Percentiles rank a stretch among this genome's conserved stretches.
phyloP scores from a whole-genome alignment of 2,888 invertebrate species.

The Heliothis peltigera region DNA sequence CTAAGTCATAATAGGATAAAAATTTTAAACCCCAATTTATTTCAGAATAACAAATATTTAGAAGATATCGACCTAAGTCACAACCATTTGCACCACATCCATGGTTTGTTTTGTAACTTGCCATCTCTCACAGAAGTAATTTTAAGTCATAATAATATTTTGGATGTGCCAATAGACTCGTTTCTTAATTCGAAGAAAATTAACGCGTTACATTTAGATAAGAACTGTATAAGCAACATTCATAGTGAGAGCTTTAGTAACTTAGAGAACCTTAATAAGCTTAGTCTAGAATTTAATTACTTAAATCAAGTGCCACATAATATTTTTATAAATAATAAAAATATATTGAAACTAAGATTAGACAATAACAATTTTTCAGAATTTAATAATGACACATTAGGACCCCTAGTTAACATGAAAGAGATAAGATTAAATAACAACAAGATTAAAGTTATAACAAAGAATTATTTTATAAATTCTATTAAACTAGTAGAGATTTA shows the following conservation, averaged over 20 bases:
- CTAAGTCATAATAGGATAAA: slow-evolving; percentile 97
- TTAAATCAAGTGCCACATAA: slow-evolving; percentile 94
- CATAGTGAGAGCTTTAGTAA: slow-evolving; percentile 94
- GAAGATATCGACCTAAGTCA: slow-evolving; percentile 95
- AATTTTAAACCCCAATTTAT: slow-evolving; percentile 93
- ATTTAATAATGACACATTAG: slow-evolving; percentile 94
- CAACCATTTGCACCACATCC: slow-evolving; percentile 96
- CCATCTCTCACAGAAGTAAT: slow-evolving; percentile 95
- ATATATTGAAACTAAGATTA: slow-evolving; percentile 94
- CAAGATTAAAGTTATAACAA: slow-evolving; percentile 92
- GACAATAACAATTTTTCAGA: slow-evolving; percentile 96
- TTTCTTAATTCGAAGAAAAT: slow-evolving; percentile 95
- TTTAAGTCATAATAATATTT: slow-evolving; percentile 96
- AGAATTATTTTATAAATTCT: slow-evolving; percentile 94
- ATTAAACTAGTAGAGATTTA: slow-evolving; percentile 94
- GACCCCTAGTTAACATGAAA: slow-evolving; percentile 92
- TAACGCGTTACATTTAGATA: slow-evolving; percentile 94
- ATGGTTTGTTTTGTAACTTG: slow-evolving; percentile 94
- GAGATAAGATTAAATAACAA: slow-evolving; percentile 96
- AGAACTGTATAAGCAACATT: slow-evolving; percentile 95
- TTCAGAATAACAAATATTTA: slow-evolving; percentile 93
- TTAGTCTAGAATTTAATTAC: slow-evolving; percentile 96
- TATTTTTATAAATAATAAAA: slow-evolving; percentile 93
- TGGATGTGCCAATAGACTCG: slow-evolving; percentile 95
- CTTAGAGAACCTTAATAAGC: slow-evolving; percentile 93